Conservation (phyloP, 2,888 invertebrate species). For the Slavum lentiscoides region DNA sequence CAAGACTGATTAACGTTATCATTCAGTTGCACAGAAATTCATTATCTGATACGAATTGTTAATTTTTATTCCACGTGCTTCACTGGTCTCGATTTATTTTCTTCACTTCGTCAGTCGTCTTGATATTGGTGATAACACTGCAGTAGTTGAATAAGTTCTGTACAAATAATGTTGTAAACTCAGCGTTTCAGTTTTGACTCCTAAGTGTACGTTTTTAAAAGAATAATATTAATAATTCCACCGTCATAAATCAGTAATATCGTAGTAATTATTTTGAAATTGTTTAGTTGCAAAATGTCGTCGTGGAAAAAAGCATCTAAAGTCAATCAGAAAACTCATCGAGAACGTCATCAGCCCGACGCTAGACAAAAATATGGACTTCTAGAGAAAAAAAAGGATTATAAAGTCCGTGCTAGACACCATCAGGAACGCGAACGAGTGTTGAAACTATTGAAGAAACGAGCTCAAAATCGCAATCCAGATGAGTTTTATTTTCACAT, state of each 20-base stretch:
- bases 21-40: too few relatives aligned
- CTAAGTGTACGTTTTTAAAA: background rate
- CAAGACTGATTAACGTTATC: too few relatives aligned
- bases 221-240: background rate
- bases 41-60: too few relatives aligned
- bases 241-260: too few relatives aligned
- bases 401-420: slow-evolving; percentile 75
- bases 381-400: slow-evolving; percentile 88
- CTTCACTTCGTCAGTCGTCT: too few relatives aligned
- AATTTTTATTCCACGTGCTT: too few relatives aligned
- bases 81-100: too few relatives aligned
- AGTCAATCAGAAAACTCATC: slow-evolving; percentile 79
- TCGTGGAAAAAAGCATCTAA: slow-evolving; percentile 89
- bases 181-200: too few relatives aligned
- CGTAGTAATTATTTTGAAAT: background rate
- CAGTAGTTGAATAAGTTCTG: too few relatives aligned
- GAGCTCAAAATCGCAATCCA: slow-evolving; percentile 90
- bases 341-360: slow-evolving; percentile 83
- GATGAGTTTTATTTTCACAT: slow-evolving; percentile 99
- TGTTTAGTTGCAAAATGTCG: slow-evolving; percentile 67
- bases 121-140: too few relatives aligned
- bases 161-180: too few relatives aligned
- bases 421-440: slow-evolving; percentile 81
- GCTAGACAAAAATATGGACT: slow-evolving; percentile 76
- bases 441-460: slow-evolving; percentile 77